Conservation (phyloP, 2,797 vertebrate genomes). For the Sardinella longiceps region DNA sequence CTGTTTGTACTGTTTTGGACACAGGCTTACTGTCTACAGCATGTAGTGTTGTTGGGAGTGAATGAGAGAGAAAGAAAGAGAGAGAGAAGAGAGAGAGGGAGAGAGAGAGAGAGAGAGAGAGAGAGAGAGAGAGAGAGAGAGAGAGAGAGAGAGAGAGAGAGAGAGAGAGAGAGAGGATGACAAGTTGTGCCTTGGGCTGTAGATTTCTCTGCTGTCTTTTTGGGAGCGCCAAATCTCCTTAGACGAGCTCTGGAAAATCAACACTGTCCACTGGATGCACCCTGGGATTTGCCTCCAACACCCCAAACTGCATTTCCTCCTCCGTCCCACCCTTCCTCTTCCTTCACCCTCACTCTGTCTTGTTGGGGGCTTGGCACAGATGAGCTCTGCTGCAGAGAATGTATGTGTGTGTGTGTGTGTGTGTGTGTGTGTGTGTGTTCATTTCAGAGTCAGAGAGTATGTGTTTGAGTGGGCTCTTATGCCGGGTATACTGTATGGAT, state of each 20-base stretch:
- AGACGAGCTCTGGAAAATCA: constrained; percentile 49
- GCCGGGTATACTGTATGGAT: not conserved
- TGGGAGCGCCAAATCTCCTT: constrained; percentile 46
- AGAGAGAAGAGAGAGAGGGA: constrained; percentile 30
- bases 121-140: constrained; percentile 32
- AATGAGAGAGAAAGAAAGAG: not conserved
- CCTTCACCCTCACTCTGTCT: constrained; percentile 33
- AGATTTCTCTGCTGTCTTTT: constrained; percentile 48
- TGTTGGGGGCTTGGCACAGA: not conserved
- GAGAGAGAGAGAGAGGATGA: constrained; percentile 38
- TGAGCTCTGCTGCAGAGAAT: not conserved
- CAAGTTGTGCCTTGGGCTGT: constrained; percentile 54
- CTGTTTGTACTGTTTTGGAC: constrained; percentile 38
- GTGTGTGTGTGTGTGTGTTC: not conserved
- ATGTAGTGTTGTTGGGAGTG: not conserved
- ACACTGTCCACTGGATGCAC: constrained; percentile 49
- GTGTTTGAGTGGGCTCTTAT: not conserved
- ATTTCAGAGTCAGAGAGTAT: not conserved
- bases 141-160: constrained; percentile 5
- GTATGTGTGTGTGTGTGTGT: not conserved
- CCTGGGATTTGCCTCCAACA: constrained; percentile 44
- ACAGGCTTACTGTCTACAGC: constrained; percentile 30
- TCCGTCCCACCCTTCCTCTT: constrained; percentile 46
- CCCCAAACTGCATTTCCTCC: constrained; percentile 39
- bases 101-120: constrained; percentile 18